phyloP scores from a whole-genome alignment of 2,113 vertebrate species.

The Raja brachyura region DNA sequence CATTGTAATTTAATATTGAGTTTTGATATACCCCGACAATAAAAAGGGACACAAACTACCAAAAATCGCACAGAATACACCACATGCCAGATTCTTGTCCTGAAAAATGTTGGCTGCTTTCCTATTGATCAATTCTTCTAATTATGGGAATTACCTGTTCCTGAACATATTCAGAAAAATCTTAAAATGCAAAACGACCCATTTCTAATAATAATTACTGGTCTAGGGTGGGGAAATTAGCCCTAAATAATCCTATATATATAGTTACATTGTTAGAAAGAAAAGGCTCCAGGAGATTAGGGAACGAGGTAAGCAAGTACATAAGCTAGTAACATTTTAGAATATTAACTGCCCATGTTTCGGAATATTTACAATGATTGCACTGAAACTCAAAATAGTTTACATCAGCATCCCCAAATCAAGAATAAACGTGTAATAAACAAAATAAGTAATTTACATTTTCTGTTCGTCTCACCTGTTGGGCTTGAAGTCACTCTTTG shows the following conservation, averaged over 20 bases:
- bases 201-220: neutral
- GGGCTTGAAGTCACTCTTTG: constrained; percentile 87
- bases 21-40: neutral
- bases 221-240: neutral
- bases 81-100: neutral
- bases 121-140: neutral
- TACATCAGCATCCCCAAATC: neutral
- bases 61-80: neutral
- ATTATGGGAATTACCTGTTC: neutral
- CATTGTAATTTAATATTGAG: neutral
- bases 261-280: neutral
- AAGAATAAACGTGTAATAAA: neutral
- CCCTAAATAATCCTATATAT: neutral
- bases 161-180: neutral
- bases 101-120: neutral
- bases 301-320: neutral
- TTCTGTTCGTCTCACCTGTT: constrained; percentile 63
- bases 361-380: neutral
- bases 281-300: neutral
- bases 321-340: neutral
- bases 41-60: neutral
- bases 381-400: neutral
- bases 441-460: neutral
- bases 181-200: neutral
- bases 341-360: neutral